Percentiles rank a stretch among this genome's conserved stretches.
These are phyloP conservation scores for Drosophila anceps DNA, from an alignment of 2,888 invertebrate species.

Conservation along the genomic window DNA sequence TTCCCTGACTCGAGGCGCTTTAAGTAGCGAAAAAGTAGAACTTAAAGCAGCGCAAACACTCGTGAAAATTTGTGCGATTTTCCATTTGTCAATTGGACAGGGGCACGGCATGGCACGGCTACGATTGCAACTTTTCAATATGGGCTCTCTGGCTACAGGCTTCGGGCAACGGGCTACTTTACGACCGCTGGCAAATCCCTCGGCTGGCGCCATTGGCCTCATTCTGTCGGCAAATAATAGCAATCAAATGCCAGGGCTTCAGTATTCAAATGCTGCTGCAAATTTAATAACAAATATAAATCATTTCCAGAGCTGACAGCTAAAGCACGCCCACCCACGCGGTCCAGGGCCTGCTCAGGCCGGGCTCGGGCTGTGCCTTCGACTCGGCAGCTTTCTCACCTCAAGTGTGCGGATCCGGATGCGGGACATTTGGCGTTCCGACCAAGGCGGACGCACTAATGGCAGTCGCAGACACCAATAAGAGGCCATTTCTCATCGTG, in stretches of 20 bases:
- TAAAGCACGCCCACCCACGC: constrained; percentile 49
- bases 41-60: constrained; percentile 39
- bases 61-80: constrained; percentile 41
- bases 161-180: constrained; percentile 33
- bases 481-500: constrained; percentile 65
- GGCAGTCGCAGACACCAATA: constrained; percentile 66
- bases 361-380: neutral
- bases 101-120: neutral
- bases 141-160: constrained; percentile 10
- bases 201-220: constrained; percentile 61
- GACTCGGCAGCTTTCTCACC: constrained; percentile 40
- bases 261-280: constrained; percentile 74
- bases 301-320: constrained; percentile 76
- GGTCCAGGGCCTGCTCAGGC: neutral
- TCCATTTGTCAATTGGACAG: constrained; percentile 58
- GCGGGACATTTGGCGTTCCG: constrained; percentile 46
- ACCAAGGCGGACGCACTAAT: constrained; percentile 65
- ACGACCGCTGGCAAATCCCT: constrained; percentile 43
- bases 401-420: constrained; percentile 56
- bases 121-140: constrained; percentile 48
- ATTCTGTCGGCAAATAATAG: constrained; percentile 72
- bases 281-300: constrained; percentile 80
- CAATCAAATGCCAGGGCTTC: constrained; percentile 63
- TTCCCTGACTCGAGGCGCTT: neutral
- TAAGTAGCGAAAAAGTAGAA: neutral